These are phyloP conservation scores for Caradrina kadenii DNA, from an alignment of 2,888 invertebrate species.

Conservation along the genomic window DNA sequence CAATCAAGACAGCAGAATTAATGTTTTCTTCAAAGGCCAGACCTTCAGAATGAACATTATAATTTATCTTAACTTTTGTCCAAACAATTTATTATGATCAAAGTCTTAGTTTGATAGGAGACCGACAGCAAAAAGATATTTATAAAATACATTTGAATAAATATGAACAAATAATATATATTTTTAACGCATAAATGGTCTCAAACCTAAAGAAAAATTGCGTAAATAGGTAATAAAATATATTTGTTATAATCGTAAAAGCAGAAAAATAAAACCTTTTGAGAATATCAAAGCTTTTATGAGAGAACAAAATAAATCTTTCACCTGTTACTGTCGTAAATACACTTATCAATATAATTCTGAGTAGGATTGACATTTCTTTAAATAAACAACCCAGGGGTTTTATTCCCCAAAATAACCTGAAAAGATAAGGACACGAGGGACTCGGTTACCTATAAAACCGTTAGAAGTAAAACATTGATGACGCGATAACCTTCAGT, in stretches of 20 bases:
- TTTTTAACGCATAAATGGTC: not conserved
- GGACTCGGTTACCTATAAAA: not conserved
- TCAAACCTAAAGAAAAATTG: not conserved
- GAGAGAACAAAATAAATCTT: constrained; percentile 28
- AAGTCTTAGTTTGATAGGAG: constrained; percentile 23
- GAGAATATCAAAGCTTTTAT: constrained; percentile 15
- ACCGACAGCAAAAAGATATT: constrained; percentile 9
- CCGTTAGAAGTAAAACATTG: not conserved
- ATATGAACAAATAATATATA: not conserved
- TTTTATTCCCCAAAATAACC: not conserved
- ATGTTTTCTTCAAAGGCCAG: constrained; percentile 41
- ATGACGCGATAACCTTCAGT: constrained; percentile 24
- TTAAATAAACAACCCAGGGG: not conserved
- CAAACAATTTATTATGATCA: constrained; percentile 13
- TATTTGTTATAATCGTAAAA: constrained; percentile 19
- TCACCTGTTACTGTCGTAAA: constrained; percentile 32
- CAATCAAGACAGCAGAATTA: constrained; percentile 35
- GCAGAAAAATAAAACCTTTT: constrained; percentile 22
- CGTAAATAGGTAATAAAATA: constrained; percentile 2
- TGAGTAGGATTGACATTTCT: not conserved
- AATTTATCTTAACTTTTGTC: constrained; percentile 21
- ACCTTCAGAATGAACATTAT: constrained; percentile 9
- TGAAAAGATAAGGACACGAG: not conserved
- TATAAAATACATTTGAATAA: not conserved
- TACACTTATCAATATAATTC: constrained; percentile 9